Conservation (phyloP, 2,888 invertebrate genomes). For the Actias luna region DNA sequence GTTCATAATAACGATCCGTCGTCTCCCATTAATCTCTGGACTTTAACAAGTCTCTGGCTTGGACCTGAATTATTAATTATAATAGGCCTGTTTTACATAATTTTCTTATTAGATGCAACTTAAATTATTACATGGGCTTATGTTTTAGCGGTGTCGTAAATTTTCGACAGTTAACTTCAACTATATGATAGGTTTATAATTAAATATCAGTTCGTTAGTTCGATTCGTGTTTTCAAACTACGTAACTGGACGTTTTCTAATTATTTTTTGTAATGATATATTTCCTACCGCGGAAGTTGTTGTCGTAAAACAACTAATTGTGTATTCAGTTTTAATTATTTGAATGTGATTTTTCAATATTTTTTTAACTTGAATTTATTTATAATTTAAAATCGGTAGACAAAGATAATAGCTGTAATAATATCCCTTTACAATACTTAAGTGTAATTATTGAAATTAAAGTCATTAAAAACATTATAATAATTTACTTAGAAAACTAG, state of each 20-base stretch:
- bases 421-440: too few relatives aligned
- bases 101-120: constrained; percentile 75
- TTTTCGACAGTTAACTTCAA: constrained; percentile 56
- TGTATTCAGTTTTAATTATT: constrained; percentile 16
- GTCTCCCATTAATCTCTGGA: constrained; percentile 39
- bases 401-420: too few relatives aligned
- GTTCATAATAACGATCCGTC: constrained; percentile 32
- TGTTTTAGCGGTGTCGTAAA: constrained; percentile 78
- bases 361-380: neutral
- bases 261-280: constrained; percentile 33
- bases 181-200: constrained; percentile 67
- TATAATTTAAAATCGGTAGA: neutral
- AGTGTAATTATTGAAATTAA: too few relatives aligned
- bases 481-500: too few relatives aligned
- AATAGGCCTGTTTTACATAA: constrained; percentile 74
- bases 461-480: too few relatives aligned
- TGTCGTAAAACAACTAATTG: constrained; percentile 21
- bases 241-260: constrained; percentile 35
- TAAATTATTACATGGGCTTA: constrained; percentile 65
- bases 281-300: constrained; percentile 36
- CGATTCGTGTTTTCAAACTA: constrained; percentile 38
- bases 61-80: constrained; percentile 74
- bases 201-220: constrained; percentile 67
- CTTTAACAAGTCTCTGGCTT: constrained; percentile 55
- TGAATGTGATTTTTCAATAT: constrained; percentile 1